Percentiles rank a stretch among this genome's conserved stretches.
Conservation (phyloP, 2,113 vertebrate genomes). For the Lanius ludovicianus region DNA sequence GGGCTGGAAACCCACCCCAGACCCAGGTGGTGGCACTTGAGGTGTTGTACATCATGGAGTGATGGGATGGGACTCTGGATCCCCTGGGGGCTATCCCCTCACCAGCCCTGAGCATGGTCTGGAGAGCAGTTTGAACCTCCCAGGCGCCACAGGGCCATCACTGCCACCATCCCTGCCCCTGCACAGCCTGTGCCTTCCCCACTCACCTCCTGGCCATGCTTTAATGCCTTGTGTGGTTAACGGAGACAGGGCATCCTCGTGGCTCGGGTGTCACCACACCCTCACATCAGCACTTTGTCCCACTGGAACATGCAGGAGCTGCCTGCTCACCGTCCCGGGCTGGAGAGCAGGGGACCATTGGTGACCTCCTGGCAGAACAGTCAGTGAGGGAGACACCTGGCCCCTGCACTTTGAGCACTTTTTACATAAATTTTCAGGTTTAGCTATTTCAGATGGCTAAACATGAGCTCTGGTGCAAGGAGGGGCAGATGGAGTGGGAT, state of each 20-base stretch:
- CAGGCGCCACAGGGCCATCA: not conserved
- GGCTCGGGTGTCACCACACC: not conserved
- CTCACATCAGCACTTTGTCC: not conserved
- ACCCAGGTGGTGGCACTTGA: not conserved
- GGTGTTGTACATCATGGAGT: fast-evolving
- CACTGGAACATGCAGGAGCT: not conserved
- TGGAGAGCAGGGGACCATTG: not conserved
- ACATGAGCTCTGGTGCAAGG: not conserved
- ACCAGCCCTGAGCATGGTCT: fast-evolving
- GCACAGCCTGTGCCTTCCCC: not conserved
- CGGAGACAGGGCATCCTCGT: fast-evolving
- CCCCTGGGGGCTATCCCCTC: not conserved
- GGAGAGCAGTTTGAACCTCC: not conserved
- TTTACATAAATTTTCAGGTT: not conserved
- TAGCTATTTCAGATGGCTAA: not conserved
- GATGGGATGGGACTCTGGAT: too few relatives aligned
- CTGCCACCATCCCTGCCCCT: not conserved
- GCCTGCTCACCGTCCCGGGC: not conserved
- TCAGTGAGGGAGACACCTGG: fast-evolving
- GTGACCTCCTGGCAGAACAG: not conserved
- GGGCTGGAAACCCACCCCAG: not conserved
- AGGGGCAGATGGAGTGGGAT: not conserved
- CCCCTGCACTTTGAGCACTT: not conserved
- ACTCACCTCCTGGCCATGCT: not conserved
- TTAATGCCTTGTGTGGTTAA: not conserved